Conservation (phyloP, 2,113 vertebrate species). For the Melanerpes aurifrons region DNA sequence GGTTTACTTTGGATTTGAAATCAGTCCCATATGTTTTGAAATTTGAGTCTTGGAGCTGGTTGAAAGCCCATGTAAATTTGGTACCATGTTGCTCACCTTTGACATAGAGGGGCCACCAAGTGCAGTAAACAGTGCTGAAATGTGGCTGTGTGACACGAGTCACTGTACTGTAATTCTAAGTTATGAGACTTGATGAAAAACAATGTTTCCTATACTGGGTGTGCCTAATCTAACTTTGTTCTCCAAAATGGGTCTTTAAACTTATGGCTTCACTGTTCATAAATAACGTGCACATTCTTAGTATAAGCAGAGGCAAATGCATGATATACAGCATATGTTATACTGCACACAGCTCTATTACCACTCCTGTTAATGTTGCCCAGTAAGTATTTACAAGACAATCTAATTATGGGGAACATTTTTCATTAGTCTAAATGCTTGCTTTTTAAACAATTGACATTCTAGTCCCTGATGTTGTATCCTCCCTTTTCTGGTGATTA, state of each 20-base stretch:
- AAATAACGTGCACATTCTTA: conserved; percentile 15
- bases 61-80: conserved; percentile 49
- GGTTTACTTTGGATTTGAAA: conserved; percentile 72
- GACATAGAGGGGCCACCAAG: background rate
- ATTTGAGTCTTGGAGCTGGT: conserved; percentile 43
- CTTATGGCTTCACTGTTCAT: conserved; percentile 31
- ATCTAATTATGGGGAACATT: background rate
- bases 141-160: conserved; percentile 1
- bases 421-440: background rate
- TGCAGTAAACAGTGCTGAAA: conserved; percentile 47
- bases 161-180: background rate
- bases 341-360: background rate
- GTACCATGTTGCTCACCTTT: conserved; percentile 56
- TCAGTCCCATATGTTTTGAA: conserved; percentile 76
- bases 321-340: background rate
- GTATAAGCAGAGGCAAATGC: background rate
- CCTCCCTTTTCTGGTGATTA: background rate
- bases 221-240: conserved; percentile 18
- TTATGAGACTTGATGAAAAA: conserved; percentile 39
- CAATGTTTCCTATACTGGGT: background rate
- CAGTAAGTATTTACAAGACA: background rate
- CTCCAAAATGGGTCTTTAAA: conserved; percentile 22
- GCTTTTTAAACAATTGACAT: background rate
- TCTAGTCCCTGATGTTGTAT: background rate
- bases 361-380: background rate